Base-by-base conservation (phyloP, 2,888 invertebrate genomes). In the Volucella inflata region DNA sequence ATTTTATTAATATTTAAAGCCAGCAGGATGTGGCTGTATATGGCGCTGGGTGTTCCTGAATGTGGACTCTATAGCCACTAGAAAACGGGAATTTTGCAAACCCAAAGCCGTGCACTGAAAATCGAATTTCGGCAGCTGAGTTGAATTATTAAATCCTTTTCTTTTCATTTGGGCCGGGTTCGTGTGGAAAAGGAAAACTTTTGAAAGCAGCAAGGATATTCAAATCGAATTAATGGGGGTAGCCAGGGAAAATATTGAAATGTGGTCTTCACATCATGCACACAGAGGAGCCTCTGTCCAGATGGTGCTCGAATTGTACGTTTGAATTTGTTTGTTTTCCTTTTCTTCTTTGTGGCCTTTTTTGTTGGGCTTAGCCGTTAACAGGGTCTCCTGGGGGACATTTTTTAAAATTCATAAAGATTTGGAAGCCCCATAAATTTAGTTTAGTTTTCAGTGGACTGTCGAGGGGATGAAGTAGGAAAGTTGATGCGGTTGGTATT, bases 1-100 rank as follows among this genome's bases (percentile, higher is more conserved):
- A 84, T 80, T 84, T 84, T 84, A 84, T 84, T 84, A 80, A 84
- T 84, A 84, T 84, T 84, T 84, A 84, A 80, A 59, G 62, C 62
- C 71, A 9, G 55, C 51, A 64, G 67, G 71, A 67, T 57, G 60
- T 55, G 80, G 53, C 60, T 48, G 30, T 51, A 48, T 64, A 68
- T 57, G 9, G 14, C 16, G 14, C 16, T 40, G 21, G 30, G 12
- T 40, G 30, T n/a, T 2, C 8, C 11, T 50, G 50, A 50, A 50
- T 50, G 57, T 8, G 42, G 17, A 11, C 30, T 30, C 30, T 6
- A 6, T 30, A 6, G 30, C 30, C 30, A 30, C 2, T 6, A 30
- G 30, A 30, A 30, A 30, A 30, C 30, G 4, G 30, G 6, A 6
- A 30, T 30, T 30, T 30, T 30, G 4, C 30, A 30, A 30, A 30